A percentile compares a stretch with the other conserved stretches of the same genome.
Conservation (phyloP, 2,113 vertebrate genomes). For the Eleginops maclovinus region DNA sequence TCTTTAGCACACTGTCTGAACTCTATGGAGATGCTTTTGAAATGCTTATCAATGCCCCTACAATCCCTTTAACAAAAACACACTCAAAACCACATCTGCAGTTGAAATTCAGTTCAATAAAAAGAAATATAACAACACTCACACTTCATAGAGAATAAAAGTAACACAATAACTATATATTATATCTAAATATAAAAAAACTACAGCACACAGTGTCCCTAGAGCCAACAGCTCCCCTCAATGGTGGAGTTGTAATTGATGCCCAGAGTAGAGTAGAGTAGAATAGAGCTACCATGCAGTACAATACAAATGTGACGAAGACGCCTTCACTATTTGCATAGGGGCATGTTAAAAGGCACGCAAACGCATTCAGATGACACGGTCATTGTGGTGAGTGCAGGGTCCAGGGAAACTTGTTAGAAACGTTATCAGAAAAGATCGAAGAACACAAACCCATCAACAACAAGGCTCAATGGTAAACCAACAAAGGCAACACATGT, state of each 20-base stretch:
- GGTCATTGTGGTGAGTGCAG: no score
- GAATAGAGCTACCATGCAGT: neutral
- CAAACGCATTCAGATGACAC: no score
- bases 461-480: neutral
- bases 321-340: no score
- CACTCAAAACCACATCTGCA: neutral
- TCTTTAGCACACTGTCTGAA: neutral
- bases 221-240: constrained; percentile 71
- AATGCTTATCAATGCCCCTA: neutral
- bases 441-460: neutral
- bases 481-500: neutral
- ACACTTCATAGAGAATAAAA: neutral
- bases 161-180: constrained; percentile 1
- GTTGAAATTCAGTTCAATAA: neutral
- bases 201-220: constrained; percentile 37
- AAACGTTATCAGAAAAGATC: neutral
- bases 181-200: constrained; percentile 36
- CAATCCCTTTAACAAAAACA: neutral
- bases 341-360: no score
- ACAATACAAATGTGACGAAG: no score
- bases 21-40: neutral
- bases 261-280: constrained; percentile 1
- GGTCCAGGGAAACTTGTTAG: no score
- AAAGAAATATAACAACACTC: neutral
- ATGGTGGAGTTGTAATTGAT: constrained; percentile 53